Base-by-base conservation (phyloP, 1,140 invertebrate genomes). In the Heliothis subflexa region DNA sequence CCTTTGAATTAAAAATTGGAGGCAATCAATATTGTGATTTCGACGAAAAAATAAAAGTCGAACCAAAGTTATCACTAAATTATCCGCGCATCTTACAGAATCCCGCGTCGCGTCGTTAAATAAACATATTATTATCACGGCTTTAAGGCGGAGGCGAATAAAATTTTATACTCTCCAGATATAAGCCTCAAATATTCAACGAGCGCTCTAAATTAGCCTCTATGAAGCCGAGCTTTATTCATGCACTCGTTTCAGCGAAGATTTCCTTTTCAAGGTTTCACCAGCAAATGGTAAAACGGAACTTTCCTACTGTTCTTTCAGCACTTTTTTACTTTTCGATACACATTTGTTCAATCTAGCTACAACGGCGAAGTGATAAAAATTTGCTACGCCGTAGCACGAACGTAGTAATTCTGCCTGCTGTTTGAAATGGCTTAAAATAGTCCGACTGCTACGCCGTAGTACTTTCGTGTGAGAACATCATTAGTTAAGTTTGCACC, bases 91-190 rank as follows among this genome's bases (percentile, higher is more conserved):
- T 40, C 25, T 55, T 25, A n/a, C 50, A 71, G 40, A 55, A 55
- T 18, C 33, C 5, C 52, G 52, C 21, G 50, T 54, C 50, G 5
- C 54, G 28, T 61, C 57, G 45, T 74, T 74, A 74, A 74, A 62
- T 62, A 62, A 49, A 74, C 72, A 74, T 50, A 70, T 66, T 66
- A 66, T 66, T 47, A 66, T 73, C 71, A 57, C 33, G 62, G 55
- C 49, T 9, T 14, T 52, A 45, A 47, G 49, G 75, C 40, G 21
- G 61, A 45, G 28, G 16, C 50, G 33, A 79, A 79, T 79, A 79
- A 79, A 73, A 79, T 74, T 66, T 79, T 79, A 79, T 74, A 74
- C 72, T 74, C 61, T 62, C 57, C 18, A 78, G 78, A 73, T 78
- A 79, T 45, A 70, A 74, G 59, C 61, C 50, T 79, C 70, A 66